Evolutionary conservation across 2,797 vertebrate genomes (phyloP).

Genomic region (Novumbra hubbsi): DNA sequence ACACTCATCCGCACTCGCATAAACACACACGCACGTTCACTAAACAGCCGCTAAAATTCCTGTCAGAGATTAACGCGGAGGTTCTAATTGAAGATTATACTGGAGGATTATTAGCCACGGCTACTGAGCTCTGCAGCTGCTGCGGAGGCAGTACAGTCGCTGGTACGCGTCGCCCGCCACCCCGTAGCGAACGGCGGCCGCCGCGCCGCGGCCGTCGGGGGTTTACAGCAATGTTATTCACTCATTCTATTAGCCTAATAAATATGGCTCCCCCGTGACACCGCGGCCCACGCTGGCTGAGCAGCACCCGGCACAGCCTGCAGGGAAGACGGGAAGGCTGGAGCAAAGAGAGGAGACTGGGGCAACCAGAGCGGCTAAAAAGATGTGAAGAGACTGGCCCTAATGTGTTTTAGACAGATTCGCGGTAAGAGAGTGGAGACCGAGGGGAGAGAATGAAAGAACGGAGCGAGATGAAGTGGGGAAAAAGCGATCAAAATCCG

Average conservation of each 20-base stretch:
- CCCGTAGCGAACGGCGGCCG: slow-evolving; percentile 18
- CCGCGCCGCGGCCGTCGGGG: slow-evolving; percentile 13
- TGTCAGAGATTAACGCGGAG: slow-evolving; percentile 68
- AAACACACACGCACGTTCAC: slow-evolving; percentile 42
- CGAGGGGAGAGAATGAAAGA: slow-evolving; percentile 1
- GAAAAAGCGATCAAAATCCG: neutral
- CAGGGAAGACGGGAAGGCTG: slow-evolving; percentile 6
- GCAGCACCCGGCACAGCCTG: slow-evolving; percentile 43
- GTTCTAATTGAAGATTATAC: slow-evolving; percentile 82
- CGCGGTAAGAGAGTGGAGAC: neutral
- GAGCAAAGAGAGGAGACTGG: slow-evolving; percentile 26
- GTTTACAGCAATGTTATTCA: slow-evolving; percentile 57
- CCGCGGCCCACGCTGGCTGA: slow-evolving; percentile 55
- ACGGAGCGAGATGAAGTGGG: neutral
- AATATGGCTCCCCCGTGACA: slow-evolving; percentile 61
- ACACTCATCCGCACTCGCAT: slow-evolving; percentile 19
- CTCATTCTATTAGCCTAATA: slow-evolving; percentile 73
- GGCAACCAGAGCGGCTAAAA: slow-evolving; percentile 38
- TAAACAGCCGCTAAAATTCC: slow-evolving; percentile 63
- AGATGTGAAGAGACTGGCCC: slow-evolving; percentile 36
- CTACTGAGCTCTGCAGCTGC: slow-evolving; percentile 73
- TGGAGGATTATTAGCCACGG: slow-evolving; percentile 76
- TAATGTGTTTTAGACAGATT: slow-evolving; percentile 38
- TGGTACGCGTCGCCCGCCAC: slow-evolving; percentile 37
- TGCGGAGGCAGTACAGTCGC: slow-evolving; percentile 29